These are phyloP conservation scores for Chironomus tepperi DNA, from an alignment of 1,140 invertebrate species.

Conservation along the genomic window DNA sequence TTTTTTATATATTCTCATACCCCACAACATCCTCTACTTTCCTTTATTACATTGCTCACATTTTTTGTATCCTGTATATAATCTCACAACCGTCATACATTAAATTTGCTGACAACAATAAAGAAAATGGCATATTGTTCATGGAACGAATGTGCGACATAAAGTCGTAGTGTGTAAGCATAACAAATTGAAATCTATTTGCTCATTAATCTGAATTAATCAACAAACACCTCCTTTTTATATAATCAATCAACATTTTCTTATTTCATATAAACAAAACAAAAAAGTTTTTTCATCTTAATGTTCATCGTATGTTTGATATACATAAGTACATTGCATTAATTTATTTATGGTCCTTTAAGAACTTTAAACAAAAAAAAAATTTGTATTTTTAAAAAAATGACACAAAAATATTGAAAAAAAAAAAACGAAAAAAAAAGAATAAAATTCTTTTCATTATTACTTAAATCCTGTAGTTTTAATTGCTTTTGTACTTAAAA, in stretches of 20 bases:
- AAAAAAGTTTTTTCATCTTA: not conserved
- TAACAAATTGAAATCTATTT: not conserved
- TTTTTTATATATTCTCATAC: not conserved
- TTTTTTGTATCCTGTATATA: not conserved
- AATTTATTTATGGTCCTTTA: slow-evolving; percentile 9
- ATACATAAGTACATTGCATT: not conserved
- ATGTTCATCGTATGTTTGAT: not conserved
- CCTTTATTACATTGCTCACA: not conserved
- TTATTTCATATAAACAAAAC: too few relatives aligned
- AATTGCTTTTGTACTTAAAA: not conserved
- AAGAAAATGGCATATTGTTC: too few relatives aligned
- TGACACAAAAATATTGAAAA: not conserved
- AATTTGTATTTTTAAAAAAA: slow-evolving; percentile 15
- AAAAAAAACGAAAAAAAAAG: not conserved
- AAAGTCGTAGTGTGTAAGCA: not conserved
- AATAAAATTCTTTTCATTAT: slow-evolving; percentile 7
- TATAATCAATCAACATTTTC: too few relatives aligned
- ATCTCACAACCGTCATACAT: too few relatives aligned
- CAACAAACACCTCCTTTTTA: too few relatives aligned
- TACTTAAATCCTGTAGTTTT: not conserved
- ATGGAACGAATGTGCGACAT: too few relatives aligned
- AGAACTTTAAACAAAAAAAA: not conserved
- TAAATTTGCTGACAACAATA: too few relatives aligned
- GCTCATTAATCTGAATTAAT: not conserved
- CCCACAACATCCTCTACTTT: not conserved